Conservation (phyloP, 1,140 invertebrate genomes). For the Drosophila paulistorum region DNA sequence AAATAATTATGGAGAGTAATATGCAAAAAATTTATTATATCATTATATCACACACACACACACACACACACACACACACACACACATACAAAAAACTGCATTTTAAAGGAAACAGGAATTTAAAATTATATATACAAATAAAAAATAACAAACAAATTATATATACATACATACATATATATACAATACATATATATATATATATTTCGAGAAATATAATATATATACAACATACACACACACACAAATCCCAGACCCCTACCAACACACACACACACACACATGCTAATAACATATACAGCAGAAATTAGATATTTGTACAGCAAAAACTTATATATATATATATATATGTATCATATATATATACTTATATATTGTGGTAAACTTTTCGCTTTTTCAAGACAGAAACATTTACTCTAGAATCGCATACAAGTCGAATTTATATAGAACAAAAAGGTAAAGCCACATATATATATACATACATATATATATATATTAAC, state of each 20-base stretch:
- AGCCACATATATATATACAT: constrained; percentile 41
- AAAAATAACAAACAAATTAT: constrained; percentile 33
- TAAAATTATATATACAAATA: constrained; percentile 72
- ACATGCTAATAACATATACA: constrained; percentile 29
- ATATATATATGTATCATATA: constrained; percentile 14
- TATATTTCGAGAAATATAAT: constrained; percentile 63
- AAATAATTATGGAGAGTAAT: neutral
- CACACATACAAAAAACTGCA: constrained; percentile 75
- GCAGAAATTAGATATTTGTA: constrained; percentile 52
- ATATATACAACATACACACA: constrained; percentile 65
- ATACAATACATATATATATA: constrained; percentile 50
- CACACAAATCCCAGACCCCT: constrained; percentile 21
- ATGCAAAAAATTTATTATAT: constrained; percentile 42
- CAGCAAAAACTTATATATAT: constrained; percentile 37
- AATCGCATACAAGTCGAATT: constrained; percentile 80
- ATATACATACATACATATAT: constrained; percentile 49
- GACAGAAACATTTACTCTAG: constrained; percentile 66
- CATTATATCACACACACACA: constrained; percentile 58
- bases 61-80: constrained; percentile 15
- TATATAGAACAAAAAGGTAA: constrained; percentile 63
- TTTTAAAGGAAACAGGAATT: constrained; percentile 80
- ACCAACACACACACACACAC: constrained; percentile 9
- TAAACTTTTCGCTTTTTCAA: constrained; percentile 12
- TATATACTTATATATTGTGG: constrained; percentile 11
- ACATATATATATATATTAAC: constrained; percentile 28